phyloP scores from a whole-genome alignment of 1,140 invertebrate genomes.

The Bombus cullumanus region DNA sequence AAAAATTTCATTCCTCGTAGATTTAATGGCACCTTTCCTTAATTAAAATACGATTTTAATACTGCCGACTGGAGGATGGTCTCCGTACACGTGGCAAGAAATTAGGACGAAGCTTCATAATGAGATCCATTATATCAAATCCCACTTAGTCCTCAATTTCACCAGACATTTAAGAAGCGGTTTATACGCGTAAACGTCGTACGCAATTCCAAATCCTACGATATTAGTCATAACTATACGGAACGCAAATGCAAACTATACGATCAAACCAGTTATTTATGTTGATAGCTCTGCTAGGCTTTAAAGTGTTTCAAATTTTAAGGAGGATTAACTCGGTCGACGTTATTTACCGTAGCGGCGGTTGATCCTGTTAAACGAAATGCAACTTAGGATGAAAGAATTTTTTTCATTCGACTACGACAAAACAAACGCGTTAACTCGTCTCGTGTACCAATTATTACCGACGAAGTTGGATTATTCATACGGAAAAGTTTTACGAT shows the following conservation, averaged over 20 bases:
- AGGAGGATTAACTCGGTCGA: too few relatives aligned
- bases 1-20: not conserved
- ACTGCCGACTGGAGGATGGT: not conserved
- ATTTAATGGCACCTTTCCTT: too few relatives aligned
- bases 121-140: not conserved
- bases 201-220: not conserved
- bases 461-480: not conserved
- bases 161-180: not conserved
- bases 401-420: too few relatives aligned
- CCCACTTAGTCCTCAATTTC: conserved; percentile 10
- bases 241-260: not conserved
- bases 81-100: not conserved
- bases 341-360: too few relatives aligned
- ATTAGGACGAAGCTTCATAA: conserved; percentile 20
- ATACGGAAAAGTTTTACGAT: not conserved
- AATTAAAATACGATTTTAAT: not conserved
- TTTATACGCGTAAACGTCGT: not conserved
- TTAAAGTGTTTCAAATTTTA: too few relatives aligned
- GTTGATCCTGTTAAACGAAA: too few relatives aligned
- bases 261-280: not conserved
- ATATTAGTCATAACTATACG: too few relatives aligned
- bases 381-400: too few relatives aligned
- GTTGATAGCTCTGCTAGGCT: not conserved
- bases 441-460: not conserved
- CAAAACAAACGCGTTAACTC: not conserved